Percentiles rank a stretch among this genome's conserved stretches.
These are phyloP conservation scores for Orbicella faveolata DNA, from an alignment of 64 coral and sea anemone genomes.

Conservation along the genomic window DNA sequence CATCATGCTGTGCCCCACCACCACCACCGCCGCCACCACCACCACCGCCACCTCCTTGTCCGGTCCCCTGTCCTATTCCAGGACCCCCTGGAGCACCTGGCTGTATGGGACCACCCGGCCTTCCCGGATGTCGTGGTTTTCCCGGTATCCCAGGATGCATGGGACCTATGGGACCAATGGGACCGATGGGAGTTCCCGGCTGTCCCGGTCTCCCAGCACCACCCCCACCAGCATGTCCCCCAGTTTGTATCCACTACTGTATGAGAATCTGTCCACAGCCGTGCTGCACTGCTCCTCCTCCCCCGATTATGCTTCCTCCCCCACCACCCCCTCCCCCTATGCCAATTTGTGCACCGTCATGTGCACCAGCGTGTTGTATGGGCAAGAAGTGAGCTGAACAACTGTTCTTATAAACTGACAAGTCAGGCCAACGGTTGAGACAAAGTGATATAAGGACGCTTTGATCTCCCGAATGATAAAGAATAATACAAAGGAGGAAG, in stretches of 20 bases:
- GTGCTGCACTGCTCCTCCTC: conserved; percentile 69
- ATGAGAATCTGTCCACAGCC: conserved; percentile 89
- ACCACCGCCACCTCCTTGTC: conserved; percentile 35
- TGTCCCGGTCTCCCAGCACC: conserved; percentile 73
- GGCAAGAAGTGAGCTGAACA: conserved; percentile 7
- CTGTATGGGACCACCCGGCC: conserved; percentile 73
- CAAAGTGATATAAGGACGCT: neutral
- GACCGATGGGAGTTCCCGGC: conserved; percentile 69
- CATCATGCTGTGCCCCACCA: conserved; percentile 74
- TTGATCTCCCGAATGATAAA: neutral
- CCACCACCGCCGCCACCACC: conserved; percentile 61
- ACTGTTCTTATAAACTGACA: conserved; percentile 8
- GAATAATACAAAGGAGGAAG: neutral
- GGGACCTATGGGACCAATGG: conserved; percentile 58
- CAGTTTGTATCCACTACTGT: conserved; percentile 96
- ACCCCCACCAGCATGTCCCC: conserved; percentile 82
- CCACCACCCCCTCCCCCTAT: conserved; percentile 70
- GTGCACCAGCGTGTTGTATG: conserved; percentile 75
- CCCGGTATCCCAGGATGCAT: conserved; percentile 62
- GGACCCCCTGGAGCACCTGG: conserved; percentile 79
- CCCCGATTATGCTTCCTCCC: conserved; percentile 40
- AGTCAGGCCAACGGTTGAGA: neutral
- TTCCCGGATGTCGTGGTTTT: conserved; percentile 56
- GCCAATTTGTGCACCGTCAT: conserved; percentile 64
- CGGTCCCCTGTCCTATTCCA: conserved; percentile 61